These are phyloP conservation scores for Protophormia terraenovae DNA, from an alignment of 2,888 invertebrate species.

Conservation along the genomic window DNA sequence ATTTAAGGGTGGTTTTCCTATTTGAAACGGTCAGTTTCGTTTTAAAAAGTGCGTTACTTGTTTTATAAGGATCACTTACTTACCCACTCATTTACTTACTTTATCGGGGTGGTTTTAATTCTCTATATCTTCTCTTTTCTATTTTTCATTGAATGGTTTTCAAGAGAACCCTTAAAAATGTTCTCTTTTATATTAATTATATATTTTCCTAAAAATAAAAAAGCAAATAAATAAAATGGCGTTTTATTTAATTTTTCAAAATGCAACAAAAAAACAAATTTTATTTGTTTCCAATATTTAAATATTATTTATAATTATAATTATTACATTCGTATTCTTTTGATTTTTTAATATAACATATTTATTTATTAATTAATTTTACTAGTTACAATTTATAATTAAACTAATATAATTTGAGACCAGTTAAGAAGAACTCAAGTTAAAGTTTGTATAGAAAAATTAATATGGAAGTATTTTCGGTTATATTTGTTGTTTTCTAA, in stretches of 20 bases:
- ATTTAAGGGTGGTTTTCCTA: constrained; percentile 2
- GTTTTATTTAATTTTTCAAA: constrained; percentile 43
- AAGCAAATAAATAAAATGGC: constrained; percentile 54
- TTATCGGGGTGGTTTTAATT: constrained; percentile 2
- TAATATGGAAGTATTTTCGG: constrained; percentile 44
- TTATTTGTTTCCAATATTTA: constrained; percentile 61
- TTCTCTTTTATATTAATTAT: not conserved
- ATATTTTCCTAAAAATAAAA: not conserved
- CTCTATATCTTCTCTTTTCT: too few relatives aligned
- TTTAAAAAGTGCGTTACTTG: constrained; percentile 2
- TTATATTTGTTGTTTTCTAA: not conserved
- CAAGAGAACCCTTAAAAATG: not conserved
- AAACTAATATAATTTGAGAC: not conserved
- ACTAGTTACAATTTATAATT: constrained; percentile 19
- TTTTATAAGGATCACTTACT: constrained; percentile 45
- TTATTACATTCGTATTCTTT: constrained; percentile 8
- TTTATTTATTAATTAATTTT: constrained; percentile 12
- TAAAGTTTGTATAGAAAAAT: not conserved
- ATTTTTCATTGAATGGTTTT: too few relatives aligned
- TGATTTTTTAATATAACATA: constrained; percentile 18
- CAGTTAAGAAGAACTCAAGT: constrained; percentile 9
- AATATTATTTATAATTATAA: constrained; percentile 35
- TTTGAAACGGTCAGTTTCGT: constrained; percentile 57
- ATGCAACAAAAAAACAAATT: constrained; percentile 64
- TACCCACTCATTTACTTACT: not conserved